A percentile compares a stretch with the other conserved stretches of the same genome.
Evolutionary conservation across 2,888 invertebrate genomes (phyloP).

Genomic region (Helleia helle): DNA sequence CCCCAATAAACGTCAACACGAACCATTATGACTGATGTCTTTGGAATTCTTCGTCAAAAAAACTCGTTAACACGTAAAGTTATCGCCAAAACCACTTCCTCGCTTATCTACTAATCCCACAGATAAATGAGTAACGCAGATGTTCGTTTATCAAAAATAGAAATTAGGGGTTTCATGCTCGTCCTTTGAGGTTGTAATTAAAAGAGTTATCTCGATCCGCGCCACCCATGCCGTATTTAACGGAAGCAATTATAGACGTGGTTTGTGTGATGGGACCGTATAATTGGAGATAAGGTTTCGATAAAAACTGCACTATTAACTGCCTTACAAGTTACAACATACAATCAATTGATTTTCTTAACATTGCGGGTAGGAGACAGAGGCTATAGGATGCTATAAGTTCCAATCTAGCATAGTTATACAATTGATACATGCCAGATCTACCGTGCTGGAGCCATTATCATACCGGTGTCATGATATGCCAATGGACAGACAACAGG

Average conservation of each 20-base stretch:
- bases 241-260: conserved; percentile 20
- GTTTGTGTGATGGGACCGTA: no score
- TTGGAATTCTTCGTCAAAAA: background rate
- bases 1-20: background rate
- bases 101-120: conserved; percentile 7
- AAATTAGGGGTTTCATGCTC: conserved; percentile 59
- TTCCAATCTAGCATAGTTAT: no score
- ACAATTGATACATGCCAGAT: no score
- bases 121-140: conserved; percentile 32
- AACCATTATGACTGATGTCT: background rate
- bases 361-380: no score
- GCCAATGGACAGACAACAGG: no score
- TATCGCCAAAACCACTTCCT: conserved; percentile 11
- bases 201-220: conserved; percentile 54
- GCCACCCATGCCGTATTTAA: conserved; percentile 45
- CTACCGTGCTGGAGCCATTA: no score
- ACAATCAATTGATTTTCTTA: no score
- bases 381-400: no score
- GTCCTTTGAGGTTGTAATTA: conserved; percentile 58
- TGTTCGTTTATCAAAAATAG: conserved; percentile 60
- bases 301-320: no score
- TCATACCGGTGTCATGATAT: no score
- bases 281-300: no score
- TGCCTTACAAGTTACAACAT: no score
- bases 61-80: background rate